These are phyloP conservation scores for Phanerotoma sp. DNA, from an alignment of 2,888 invertebrate genomes.

Conservation along the genomic window DNA sequence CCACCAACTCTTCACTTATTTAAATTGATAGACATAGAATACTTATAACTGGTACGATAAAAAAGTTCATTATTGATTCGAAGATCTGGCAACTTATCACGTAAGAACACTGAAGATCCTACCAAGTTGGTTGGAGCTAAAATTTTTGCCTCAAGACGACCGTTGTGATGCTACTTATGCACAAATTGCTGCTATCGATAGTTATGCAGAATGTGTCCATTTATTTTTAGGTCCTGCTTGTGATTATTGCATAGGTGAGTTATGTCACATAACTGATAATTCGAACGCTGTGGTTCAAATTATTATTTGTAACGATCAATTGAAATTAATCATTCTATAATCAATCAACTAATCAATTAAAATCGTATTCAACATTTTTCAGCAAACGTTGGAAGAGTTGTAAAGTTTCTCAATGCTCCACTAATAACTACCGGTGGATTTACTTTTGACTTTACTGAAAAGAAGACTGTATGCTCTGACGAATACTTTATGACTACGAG, in stretches of 20 bases:
- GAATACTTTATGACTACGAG: constrained; percentile 81
- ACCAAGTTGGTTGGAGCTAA: constrained; percentile 63
- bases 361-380: not conserved
- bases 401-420: constrained; percentile 76
- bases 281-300: no score
- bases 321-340: not conserved
- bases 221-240: constrained; percentile 81
- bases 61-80: constrained; percentile 3
- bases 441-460: constrained; percentile 73
- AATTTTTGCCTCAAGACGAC: constrained; percentile 69
- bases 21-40: no score
- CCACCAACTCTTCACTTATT: no score
- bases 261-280: no score
- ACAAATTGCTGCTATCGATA: constrained; percentile 71
- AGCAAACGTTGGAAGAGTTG: constrained; percentile 80
- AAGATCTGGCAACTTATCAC: constrained; percentile 65
- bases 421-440: constrained; percentile 80
- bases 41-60: no score
- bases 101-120: constrained; percentile 61
- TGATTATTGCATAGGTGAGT: constrained; percentile 74
- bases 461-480: constrained; percentile 69
- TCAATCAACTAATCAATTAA: not conserved
- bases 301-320: no score
- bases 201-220: constrained; percentile 72
- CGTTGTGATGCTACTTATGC: constrained; percentile 74